These are phyloP conservation scores for Drosophila ananassae DNA, from an alignment of 1,140 invertebrate genomes.

Conservation along the genomic window DNA sequence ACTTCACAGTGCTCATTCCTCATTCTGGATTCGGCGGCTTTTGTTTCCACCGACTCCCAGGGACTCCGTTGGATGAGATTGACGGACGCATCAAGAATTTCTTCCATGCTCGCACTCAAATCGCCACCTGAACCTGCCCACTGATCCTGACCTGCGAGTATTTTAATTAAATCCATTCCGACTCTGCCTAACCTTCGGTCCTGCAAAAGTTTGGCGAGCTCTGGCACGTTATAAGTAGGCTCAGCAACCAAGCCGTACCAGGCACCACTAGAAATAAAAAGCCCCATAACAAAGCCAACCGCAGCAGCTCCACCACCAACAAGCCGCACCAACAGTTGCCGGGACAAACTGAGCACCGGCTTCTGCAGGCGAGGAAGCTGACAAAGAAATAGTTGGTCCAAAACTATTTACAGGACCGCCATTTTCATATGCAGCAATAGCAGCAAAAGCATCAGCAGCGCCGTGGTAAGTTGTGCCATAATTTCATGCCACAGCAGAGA, in stretches of 20 bases:
- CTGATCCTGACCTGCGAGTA: constrained; percentile 20
- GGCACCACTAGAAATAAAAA: constrained; percentile 16
- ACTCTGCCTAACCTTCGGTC: constrained; percentile 3
- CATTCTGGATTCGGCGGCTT: constrained; percentile 36
- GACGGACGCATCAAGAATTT: constrained; percentile 62
- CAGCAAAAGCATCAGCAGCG: constrained; percentile 6
- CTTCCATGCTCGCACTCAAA: neutral
- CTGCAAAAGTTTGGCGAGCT: constrained; percentile 39
- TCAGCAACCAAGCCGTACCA: constrained; percentile 46
- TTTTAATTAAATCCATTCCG: constrained; percentile 73
- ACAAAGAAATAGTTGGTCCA: constrained; percentile 69
- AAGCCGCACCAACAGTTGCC: constrained; percentile 17
- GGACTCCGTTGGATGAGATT: constrained; percentile 37
- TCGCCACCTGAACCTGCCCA: constrained; percentile 17
- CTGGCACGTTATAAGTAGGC: constrained; percentile 56
- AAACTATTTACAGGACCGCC: constrained; percentile 77
- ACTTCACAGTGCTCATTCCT: constrained; percentile 12
- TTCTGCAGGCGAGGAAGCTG: constrained; percentile 21
- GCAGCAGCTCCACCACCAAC: constrained; percentile 33
- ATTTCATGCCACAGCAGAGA: constrained; percentile 75
- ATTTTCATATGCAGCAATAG: constrained; percentile 72
- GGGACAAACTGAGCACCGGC: constrained; percentile 10
- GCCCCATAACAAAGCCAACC: constrained; percentile 69
- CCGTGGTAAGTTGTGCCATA: constrained; percentile 74
- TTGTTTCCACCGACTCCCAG: constrained; percentile 56